phyloP scores from a whole-genome alignment of 2,113 vertebrate genomes.

The Nothocercus julius region DNA sequence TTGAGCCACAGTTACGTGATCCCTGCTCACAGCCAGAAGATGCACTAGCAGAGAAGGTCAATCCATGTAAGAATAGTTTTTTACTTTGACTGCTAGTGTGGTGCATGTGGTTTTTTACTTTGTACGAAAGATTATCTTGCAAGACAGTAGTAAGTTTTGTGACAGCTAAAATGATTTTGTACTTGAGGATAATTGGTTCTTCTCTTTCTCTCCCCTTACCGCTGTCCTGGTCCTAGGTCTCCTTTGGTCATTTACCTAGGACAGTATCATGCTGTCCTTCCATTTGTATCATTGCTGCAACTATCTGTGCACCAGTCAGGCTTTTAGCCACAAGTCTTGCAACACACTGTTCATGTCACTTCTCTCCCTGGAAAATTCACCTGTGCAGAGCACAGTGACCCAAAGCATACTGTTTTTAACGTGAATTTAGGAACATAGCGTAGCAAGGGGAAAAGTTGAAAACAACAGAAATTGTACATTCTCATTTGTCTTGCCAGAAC shows the following conservation, averaged over 20 bases:
- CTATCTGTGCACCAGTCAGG: neutral
- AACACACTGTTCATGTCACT: neutral
- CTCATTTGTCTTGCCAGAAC: neutral
- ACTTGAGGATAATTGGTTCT: neutral
- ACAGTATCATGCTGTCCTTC: neutral
- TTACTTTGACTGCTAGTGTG: neutral
- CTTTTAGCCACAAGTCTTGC: neutral
- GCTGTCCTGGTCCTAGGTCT: neutral
- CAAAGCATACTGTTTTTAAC: neutral
- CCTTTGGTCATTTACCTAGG: neutral
- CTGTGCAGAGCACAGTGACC: neutral
- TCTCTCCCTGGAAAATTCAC: neutral
- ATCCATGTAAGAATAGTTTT: neutral
- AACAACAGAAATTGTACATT: neutral
- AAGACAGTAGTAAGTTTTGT: neutral
- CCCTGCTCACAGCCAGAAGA: neutral
- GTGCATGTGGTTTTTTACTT: neutral
- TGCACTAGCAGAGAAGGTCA: neutral
- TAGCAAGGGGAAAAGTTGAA: constrained; percentile 14
- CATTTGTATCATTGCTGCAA: neutral
- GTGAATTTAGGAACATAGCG: neutral
- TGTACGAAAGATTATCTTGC: neutral
- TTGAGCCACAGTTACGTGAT: neutral
- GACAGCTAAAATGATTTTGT: neutral
- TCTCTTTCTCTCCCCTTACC: neutral